A percentile compares a stretch with the other conserved stretches of the same genome.
These are phyloP conservation scores for Callipepla californica DNA, from an alignment of 2,113 vertebrate genomes.

Conservation along the genomic window DNA sequence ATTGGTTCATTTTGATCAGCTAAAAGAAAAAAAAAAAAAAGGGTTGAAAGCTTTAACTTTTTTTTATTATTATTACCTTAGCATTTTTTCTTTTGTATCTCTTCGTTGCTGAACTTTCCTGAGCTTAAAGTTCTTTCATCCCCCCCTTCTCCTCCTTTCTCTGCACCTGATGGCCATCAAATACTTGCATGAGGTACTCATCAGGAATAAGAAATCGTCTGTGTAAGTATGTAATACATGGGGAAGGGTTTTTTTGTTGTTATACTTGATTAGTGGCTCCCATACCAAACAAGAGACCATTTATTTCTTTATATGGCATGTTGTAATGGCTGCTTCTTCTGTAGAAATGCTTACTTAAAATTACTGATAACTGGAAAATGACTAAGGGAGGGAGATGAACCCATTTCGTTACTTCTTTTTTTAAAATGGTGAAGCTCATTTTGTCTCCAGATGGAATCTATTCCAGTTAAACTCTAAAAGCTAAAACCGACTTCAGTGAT, in stretches of 20 bases:
- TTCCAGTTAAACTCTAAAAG: background rate
- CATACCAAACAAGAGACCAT: background rate
- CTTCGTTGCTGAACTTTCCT: background rate
- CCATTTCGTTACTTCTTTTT: background rate
- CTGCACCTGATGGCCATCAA: background rate
- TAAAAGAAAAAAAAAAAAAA: background rate
- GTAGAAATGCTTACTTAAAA: background rate
- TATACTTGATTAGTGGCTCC: background rate
- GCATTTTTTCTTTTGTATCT: slow-evolving; percentile 3
- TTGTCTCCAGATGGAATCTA: background rate
- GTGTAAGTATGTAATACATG: background rate
- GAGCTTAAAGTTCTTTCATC: background rate
- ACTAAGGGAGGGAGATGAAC: background rate
- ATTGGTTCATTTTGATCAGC: background rate
- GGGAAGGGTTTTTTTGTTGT: background rate
- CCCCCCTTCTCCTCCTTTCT: background rate
- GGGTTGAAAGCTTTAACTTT: background rate
- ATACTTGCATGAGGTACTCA: background rate
- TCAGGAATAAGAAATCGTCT: slow-evolving; percentile 6
- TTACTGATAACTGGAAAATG: background rate
- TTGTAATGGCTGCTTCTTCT: background rate
- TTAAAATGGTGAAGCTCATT: background rate
- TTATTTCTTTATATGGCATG: background rate
- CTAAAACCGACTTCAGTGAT: background rate
- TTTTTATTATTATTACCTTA: background rate